Conservation (phyloP, 2,888 invertebrate species). For the Tineola bisselliella region DNA sequence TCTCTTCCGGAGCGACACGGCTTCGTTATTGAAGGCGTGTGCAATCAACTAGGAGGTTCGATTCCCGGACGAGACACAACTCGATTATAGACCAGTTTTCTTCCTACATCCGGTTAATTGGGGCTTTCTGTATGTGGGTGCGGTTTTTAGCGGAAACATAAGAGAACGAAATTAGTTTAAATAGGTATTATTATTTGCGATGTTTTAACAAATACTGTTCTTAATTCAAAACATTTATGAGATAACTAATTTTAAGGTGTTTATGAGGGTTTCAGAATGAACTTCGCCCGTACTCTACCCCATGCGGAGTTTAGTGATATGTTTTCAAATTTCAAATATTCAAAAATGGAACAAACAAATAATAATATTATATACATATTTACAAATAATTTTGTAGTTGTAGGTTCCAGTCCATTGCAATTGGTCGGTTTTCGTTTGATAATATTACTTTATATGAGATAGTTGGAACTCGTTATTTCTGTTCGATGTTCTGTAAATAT, state of each 20-base stretch:
- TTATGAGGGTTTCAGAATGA: no score
- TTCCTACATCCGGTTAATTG: slow-evolving; percentile 4
- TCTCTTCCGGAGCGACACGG: not conserved
- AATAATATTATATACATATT: no score
- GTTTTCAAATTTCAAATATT: no score
- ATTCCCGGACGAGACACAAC: not conserved
- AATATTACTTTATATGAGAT: slow-evolving; percentile 19
- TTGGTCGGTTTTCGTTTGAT: not conserved
- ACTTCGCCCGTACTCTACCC: no score
- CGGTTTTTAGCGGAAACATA: not conserved
- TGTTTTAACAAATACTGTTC: no score
- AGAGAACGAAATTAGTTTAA: no score
- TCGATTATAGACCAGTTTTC: not conserved
- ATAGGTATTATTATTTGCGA: no score
- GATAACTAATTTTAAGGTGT: no score
- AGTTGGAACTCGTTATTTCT: slow-evolving; percentile 54
- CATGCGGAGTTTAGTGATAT: no score
- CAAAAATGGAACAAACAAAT: no score
- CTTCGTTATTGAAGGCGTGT: not conserved
- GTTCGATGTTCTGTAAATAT: slow-evolving; percentile 42
- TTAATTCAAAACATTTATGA: no score
- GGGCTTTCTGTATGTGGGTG: not conserved
- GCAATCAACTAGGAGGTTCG: not conserved
- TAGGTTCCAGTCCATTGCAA: no score
- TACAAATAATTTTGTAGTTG: not conserved